These are phyloP conservation scores for Agrochola macilenta DNA, from an alignment of 2,888 invertebrate genomes.

Conservation along the genomic window DNA sequence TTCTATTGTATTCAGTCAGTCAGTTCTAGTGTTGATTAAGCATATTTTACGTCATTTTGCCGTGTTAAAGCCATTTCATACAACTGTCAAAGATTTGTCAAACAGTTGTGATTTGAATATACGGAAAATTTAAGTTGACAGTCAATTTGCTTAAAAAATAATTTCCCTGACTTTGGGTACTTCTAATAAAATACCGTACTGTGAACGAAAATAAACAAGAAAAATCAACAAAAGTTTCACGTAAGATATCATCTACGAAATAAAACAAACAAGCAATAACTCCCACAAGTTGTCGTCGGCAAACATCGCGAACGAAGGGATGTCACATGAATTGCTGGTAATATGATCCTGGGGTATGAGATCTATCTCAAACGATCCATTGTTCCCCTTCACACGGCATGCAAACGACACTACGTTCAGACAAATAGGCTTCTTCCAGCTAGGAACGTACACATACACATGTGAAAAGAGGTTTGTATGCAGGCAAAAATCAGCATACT, in stretches of 20 bases:
- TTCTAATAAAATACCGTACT: neutral
- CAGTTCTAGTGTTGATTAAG: no score
- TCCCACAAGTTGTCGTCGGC: conserved; percentile 25
- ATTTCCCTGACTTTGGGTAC: neutral
- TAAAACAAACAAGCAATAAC: conserved; percentile 36
- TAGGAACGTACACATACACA: conserved; percentile 1
- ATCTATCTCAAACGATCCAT: conserved; percentile 45
- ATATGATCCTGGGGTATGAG: conserved; percentile 44
- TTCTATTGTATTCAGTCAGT: neutral
- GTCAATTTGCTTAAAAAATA: neutral
- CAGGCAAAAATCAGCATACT: neutral
- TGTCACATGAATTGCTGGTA: conserved; percentile 25
- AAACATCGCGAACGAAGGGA: conserved; percentile 24
- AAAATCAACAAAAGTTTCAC: conserved; percentile 1
- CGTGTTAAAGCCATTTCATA: no score
- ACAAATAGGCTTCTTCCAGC: conserved; percentile 58
- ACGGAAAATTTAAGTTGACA: neutral
- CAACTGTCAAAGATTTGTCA: no score
- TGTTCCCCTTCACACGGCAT: conserved; percentile 52
- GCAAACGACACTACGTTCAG: conserved; percentile 56
- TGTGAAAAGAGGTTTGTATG: neutral
- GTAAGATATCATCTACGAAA: conserved; percentile 7
- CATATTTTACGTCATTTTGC: no score
- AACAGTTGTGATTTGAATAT: no score
- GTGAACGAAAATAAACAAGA: neutral